These are phyloP conservation scores for Macrophya annulata DNA, from an alignment of 2,888 invertebrate species.

Conservation along the genomic window DNA sequence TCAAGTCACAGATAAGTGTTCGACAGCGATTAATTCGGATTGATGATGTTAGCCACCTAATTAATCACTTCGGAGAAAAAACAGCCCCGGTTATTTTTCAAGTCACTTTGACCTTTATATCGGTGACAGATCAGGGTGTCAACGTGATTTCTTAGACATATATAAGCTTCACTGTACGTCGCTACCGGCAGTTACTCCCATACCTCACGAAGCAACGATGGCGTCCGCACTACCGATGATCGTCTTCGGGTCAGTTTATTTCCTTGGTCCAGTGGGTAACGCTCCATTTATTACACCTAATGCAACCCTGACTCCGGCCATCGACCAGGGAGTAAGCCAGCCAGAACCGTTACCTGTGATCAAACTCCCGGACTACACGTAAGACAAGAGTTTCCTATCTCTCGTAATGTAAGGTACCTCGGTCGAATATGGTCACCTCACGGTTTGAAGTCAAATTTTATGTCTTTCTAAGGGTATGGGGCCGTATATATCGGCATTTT, in stretches of 20 bases:
- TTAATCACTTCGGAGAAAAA: not conserved
- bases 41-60: too few relatives aligned
- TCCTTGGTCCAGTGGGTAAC: not conserved
- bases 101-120: not conserved
- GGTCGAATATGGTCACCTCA: too few relatives aligned
- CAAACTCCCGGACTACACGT: not conserved
- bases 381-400: not conserved
- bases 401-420: too few relatives aligned
- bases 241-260: not conserved
- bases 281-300: not conserved
- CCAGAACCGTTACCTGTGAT: not conserved
- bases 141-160: not conserved
- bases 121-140: not conserved
- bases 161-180: not conserved
- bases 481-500: too few relatives aligned
- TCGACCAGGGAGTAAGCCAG: not conserved
- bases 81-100: not conserved
- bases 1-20: too few relatives aligned
- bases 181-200: not conserved
- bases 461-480: too few relatives aligned
- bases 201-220: not conserved
- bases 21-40: too few relatives aligned
- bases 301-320: not conserved
- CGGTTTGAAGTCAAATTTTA: too few relatives aligned
- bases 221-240: not conserved